phyloP scores from a whole-genome alignment of 2,797 vertebrate species.

The Hydrolagus colliei region DNA sequence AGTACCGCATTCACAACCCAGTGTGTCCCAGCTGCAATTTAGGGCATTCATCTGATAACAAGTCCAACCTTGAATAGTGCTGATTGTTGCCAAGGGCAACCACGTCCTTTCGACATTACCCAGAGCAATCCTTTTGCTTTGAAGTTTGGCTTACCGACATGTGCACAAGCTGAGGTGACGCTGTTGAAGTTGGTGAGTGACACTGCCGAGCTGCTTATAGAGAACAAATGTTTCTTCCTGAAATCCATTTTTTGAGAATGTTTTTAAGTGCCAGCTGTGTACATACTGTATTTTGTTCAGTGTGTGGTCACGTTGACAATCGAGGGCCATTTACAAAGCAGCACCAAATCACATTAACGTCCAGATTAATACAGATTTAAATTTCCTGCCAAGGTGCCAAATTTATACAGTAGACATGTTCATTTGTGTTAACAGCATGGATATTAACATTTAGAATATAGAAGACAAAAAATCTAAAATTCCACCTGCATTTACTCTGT shows the following conservation, averaged over 20 bases:
- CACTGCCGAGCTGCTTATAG: neutral
- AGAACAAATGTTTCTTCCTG: neutral
- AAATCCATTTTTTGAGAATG: neutral
- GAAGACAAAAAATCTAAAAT: neutral
- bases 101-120: slow-evolving; percentile 12
- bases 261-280: neutral
- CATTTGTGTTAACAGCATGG: neutral
- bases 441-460: too few relatives aligned
- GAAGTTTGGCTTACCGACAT: slow-evolving; percentile 21
- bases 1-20: slow-evolving; percentile 3
- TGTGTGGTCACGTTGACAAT: neutral
- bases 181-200: neutral
- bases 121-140: slow-evolving; percentile 20
- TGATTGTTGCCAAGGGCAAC: slow-evolving; percentile 15
- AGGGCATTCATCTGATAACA: slow-evolving; percentile 16
- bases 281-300: neutral
- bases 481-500: too few relatives aligned
- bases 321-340: neutral
- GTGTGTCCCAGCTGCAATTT: slow-evolving; percentile 16
- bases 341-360: neutral
- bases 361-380: slow-evolving; percentile 12
- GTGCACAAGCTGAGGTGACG: neutral
- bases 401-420: neutral
- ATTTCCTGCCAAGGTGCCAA: neutral
- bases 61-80: slow-evolving; percentile 20